Base-by-base conservation (phyloP, 37 sponge, comb jelly and placozoan species). In the Geodia barretti region DNA sequence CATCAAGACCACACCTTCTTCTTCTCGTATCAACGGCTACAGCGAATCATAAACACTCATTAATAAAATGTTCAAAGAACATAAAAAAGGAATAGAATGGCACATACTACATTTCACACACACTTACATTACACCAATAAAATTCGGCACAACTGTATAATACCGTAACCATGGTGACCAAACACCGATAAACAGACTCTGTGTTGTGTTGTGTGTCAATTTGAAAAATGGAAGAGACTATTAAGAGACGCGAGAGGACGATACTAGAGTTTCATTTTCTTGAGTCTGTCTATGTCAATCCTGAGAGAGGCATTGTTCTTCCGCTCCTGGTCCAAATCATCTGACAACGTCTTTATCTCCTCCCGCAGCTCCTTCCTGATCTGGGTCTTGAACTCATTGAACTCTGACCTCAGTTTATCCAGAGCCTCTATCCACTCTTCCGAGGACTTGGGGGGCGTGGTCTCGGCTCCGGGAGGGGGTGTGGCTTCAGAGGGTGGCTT, bases 271-370 rank as follows among this genome's bases (percentile, higher is more conserved):
- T 62, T 60, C 31, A 70, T n/a, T 69, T 92, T 88, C 39, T 88
- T 88, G 83, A 93, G 82, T 28, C 93, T 73, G 39, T 88, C 93
- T 60, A 93, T 75, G 60, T 93, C 93, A 14, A 93, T 73, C 60
- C 85, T 69, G 67, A 85, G 30, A 9, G 60, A 60, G 23, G 83
- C 79, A 23, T 68, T 63, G n/a, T 82, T 74, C 80, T 93, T 93
- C 25, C 86, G 67, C 47, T 93, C 93, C 21, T 79, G 28, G 64
- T 93, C 93, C n/a, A 93, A 38, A 72, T 93, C 93, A 19, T 79
- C 63, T 35, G 78, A 80, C 35, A 92, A 62, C 1, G 34, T 81
- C 19, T 85, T 75, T 14, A 93, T 79, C 61, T 76, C 78, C 26
- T 63, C 28, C 0, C 73, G n/a, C n/a, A n/a, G n/a, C 29, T 83